Base-by-base conservation (phyloP, 2,888 invertebrate genomes). In the Aplocera efformata region DNA sequence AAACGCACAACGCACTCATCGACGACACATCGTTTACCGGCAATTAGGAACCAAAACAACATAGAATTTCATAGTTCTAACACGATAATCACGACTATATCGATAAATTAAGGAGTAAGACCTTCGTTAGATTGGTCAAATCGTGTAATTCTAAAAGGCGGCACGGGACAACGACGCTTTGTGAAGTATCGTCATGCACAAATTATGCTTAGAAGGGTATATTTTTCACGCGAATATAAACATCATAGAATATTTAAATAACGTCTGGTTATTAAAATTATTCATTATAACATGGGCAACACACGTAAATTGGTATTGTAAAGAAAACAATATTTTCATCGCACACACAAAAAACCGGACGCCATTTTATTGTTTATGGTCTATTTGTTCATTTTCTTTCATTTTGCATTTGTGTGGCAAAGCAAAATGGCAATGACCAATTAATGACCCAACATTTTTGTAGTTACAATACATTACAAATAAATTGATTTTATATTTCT, bases 321-420 rank as follows among this genome's bases (percentile, higher is more conserved):
- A 65, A 54, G 73, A 83, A 84, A 85, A 86, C 83, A 85, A 83
- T 82, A 73, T 78, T 73, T 83, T 76, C 68, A 79, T 78, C 75
- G 76, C 86, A 88, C 86, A 88, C 86, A 88, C 88, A 82, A 86
- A 84, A 88, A 88, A 82, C 79, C 72, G 71, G 69, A 79, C 85
- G 88, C 89, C 88, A 89, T 89, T 85, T 89, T 89, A 78, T 84
- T 88, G 78, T 84, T 82, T 88, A 84, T 88, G 88, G 81, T 58
- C 42, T 58, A 58, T 62, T 67, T 58, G n/a, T 33, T 54, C 63
- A 68, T 69, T 64, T 53, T 46, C 40, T 10, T 50, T 48, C 32
- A 45, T 48, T 51, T 50, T 37, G 20, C 21, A 32, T 24, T 30
- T 36, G 42, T 42, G 44, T 45, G 44, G 24, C 32, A 36, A 27